Conservation (phyloP, 2,888 invertebrate genomes). For the Loripinus fragilis region DNA sequence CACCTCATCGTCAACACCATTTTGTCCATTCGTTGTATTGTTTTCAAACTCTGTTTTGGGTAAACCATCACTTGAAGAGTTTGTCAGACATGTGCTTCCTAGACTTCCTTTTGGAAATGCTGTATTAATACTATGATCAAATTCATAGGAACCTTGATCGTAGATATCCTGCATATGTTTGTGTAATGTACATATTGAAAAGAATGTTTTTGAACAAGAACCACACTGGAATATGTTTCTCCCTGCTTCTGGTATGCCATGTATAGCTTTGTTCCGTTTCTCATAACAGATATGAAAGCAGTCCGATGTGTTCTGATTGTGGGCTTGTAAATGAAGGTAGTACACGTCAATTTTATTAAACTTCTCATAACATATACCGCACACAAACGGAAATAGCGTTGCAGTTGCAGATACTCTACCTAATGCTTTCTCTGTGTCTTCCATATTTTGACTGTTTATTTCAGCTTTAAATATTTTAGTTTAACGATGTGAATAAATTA, state of each 20-base stretch:
- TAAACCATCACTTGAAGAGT: background rate
- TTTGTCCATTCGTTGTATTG: background rate
- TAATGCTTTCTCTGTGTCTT: background rate
- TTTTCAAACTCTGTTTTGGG: background rate
- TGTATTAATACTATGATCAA: constrained; percentile 6
- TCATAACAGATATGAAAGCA: constrained; percentile 11
- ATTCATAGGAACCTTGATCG: constrained; percentile 7
- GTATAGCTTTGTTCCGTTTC: background rate
- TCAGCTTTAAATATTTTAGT: too few relatives aligned
- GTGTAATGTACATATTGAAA: constrained; percentile 8
- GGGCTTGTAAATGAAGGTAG: constrained; percentile 12
- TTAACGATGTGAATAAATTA: too few relatives aligned
- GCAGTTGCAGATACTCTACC: background rate
- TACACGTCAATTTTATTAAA: constrained; percentile 10
- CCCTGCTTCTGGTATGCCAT: background rate
- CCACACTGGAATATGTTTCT: constrained; percentile 6
- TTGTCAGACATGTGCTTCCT: background rate
- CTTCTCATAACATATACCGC: constrained; percentile 5
- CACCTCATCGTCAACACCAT: background rate
- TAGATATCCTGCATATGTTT: constrained; percentile 9
- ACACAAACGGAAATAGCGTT: constrained; percentile 5
- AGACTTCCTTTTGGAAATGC: constrained; percentile 2
- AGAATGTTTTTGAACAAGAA: constrained; percentile 10
- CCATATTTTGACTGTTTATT: too few relatives aligned
- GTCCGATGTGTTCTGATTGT: background rate